Evolutionary conservation across 2,888 invertebrate genomes (phyloP).

Genomic region (Watsonalla cultraria): DNA sequence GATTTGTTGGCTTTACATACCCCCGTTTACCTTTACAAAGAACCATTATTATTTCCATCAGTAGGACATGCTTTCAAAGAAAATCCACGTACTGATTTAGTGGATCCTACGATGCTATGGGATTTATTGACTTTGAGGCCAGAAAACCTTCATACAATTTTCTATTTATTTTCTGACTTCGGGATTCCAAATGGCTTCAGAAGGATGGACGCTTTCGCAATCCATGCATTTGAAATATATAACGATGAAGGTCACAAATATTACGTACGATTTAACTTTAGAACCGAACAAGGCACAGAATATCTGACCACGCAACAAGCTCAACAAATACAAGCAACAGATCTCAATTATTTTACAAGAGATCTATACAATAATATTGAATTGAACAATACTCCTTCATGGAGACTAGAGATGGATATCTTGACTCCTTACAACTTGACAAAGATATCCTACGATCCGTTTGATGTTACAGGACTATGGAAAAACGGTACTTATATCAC

Average conservation of each 20-base stretch:
- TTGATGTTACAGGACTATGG: conserved; percentile 64
- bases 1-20: conserved; percentile 64
- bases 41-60: conserved; percentile 72
- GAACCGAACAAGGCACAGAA: conserved; percentile 91
- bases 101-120: conserved; percentile 56
- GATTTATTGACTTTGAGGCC: conserved; percentile 71
- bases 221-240: conserved; percentile 91
- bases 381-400: conserved; percentile 73
- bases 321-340: conserved; percentile 77
- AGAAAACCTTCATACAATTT: conserved; percentile 85
- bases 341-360: conserved; percentile 89
- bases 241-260: conserved; percentile 83
- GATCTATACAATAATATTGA: conserved; percentile 92
- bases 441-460: conserved; percentile 54
- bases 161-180: conserved; percentile 88
- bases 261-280: conserved; percentile 92
- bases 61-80: conserved; percentile 75
- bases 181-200: conserved; percentile 93
- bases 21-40: conserved; percentile 77
- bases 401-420: conserved; percentile 62
- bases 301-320: conserved; percentile 82
- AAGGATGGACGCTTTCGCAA: conserved; percentile 93
- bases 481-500: conserved; percentile 65
- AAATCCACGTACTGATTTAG: conserved; percentile 73
- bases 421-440: conserved; percentile 56